A percentile compares a stretch with the other conserved stretches of the same genome.
These are phyloP conservation scores for Balaeniceps rex DNA, from an alignment of 2,113 vertebrate species.

Conservation along the genomic window DNA sequence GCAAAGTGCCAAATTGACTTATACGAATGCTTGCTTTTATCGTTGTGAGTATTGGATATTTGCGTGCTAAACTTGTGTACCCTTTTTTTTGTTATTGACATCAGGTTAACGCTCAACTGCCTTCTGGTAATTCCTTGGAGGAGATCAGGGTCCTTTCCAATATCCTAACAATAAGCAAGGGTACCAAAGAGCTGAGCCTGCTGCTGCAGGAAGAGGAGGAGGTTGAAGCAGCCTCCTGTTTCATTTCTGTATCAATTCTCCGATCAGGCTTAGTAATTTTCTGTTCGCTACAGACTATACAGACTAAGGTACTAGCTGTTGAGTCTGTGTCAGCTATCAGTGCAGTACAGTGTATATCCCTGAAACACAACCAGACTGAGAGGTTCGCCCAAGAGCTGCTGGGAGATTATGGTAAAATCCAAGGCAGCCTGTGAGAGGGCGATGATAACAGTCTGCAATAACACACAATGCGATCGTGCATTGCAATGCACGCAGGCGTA, in stretches of 20 bases:
- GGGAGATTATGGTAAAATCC: neutral
- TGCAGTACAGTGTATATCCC: neutral
- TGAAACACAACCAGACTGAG: neutral
- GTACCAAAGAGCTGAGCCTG: neutral
- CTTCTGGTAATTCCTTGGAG: neutral
- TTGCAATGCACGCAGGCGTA: neutral
- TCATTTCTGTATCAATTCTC: neutral
- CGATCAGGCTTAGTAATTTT: neutral
- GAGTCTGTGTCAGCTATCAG: neutral
- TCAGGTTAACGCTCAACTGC: neutral
- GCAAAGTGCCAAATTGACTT: neutral
- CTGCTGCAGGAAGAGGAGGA: neutral
- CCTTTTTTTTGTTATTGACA: neutral
- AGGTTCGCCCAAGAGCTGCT: neutral
- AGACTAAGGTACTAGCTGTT: neutral
- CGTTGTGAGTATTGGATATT: neutral
- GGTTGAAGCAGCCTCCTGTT: neutral
- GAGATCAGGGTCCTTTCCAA: neutral
- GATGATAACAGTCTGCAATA: neutral
- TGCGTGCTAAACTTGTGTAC: neutral
- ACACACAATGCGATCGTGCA: fast-evolving
- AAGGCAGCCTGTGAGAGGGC: neutral
- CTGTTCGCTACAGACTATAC: neutral
- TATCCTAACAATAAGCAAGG: neutral
- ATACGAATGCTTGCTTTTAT: neutral